phyloP scores from a whole-genome alignment of 2,888 invertebrate species.

The Calameuta idolon region DNA sequence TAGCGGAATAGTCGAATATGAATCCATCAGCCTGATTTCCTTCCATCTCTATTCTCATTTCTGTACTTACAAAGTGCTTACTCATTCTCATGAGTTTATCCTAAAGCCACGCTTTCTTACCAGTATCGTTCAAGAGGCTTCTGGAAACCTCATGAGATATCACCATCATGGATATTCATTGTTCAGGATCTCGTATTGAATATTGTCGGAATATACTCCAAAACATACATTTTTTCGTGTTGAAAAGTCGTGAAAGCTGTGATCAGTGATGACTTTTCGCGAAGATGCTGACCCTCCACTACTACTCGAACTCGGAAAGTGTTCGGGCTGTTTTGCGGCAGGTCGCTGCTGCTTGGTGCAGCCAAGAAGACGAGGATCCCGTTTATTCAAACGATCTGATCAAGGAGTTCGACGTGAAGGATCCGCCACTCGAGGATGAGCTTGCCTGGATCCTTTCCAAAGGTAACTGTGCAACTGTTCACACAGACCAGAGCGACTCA shows the following conservation, averaged over 20 bases:
- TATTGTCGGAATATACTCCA: neutral
- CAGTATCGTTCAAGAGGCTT: neutral
- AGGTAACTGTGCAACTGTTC: conserved; percentile 66
- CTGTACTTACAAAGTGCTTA: neutral
- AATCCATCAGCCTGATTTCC: neutral
- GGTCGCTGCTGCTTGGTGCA: conserved; percentile 71
- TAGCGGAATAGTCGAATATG: too few relatives aligned
- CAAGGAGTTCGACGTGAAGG: conserved; percentile 87
- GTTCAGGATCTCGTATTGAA: neutral
- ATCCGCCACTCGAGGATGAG: conserved; percentile 82
- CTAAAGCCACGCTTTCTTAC: neutral
- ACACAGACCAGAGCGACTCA: neutral
- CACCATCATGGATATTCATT: neutral
- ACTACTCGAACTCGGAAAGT: conserved; percentile 79
- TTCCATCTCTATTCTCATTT: neutral
- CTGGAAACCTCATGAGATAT: neutral
- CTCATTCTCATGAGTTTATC: neutral
- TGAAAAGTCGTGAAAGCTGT: conserved; percentile 6
- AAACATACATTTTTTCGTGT: neutral
- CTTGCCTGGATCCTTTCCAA: conserved; percentile 78
- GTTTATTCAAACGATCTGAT: conserved; percentile 87
- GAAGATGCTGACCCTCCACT: conserved; percentile 84
- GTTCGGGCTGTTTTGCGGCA: conserved; percentile 49
- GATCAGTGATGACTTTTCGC: conserved; percentile 33
- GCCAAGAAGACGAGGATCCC: conserved; percentile 70